Evolutionary conservation across 2,113 vertebrate species (phyloP).

Genomic region (Proterorhinus semilunaris): DNA sequence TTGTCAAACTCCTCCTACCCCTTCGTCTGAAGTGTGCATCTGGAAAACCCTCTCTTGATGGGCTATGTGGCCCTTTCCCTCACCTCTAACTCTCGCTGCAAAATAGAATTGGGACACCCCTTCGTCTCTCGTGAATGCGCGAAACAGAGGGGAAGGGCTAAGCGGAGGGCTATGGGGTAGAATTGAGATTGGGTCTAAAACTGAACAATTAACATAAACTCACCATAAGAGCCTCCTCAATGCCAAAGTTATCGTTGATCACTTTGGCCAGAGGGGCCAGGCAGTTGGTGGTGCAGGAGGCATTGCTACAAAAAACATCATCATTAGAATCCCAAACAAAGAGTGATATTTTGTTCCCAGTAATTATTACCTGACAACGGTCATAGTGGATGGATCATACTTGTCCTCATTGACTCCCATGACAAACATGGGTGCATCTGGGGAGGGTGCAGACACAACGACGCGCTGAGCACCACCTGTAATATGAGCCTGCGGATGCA

Average conservation of each 20-base stretch:
- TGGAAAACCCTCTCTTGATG: too few relatives aligned
- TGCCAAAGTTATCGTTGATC: constrained; percentile 85
- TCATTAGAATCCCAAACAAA: not conserved
- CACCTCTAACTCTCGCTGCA: too few relatives aligned
- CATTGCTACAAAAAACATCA: constrained; percentile 77
- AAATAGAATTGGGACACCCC: too few relatives aligned
- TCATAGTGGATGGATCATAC: constrained; percentile 83
- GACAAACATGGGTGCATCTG: constrained; percentile 87
- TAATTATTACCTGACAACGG: constrained; percentile 80
- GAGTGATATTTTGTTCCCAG: not conserved
- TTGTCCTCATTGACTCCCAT: constrained; percentile 89
- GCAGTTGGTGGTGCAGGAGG: constrained; percentile 92
- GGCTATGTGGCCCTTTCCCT: too few relatives aligned
- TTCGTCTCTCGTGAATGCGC: too few relatives aligned
- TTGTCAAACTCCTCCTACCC: too few relatives aligned
- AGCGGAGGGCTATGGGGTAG: too few relatives aligned
- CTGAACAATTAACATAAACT: constrained; percentile 34
- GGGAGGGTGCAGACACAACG: constrained; percentile 85
- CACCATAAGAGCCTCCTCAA: constrained; percentile 88
- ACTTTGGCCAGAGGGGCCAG: constrained; percentile 88
- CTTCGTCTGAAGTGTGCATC: too few relatives aligned
- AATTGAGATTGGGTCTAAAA: not conserved
- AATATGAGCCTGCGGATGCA: constrained; percentile 74
- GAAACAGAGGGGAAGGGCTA: too few relatives aligned
- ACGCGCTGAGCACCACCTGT: constrained; percentile 82